These are phyloP conservation scores for Sthenelais limicola DNA, from an alignment of 2,888 invertebrate species.

Conservation along the genomic window DNA sequence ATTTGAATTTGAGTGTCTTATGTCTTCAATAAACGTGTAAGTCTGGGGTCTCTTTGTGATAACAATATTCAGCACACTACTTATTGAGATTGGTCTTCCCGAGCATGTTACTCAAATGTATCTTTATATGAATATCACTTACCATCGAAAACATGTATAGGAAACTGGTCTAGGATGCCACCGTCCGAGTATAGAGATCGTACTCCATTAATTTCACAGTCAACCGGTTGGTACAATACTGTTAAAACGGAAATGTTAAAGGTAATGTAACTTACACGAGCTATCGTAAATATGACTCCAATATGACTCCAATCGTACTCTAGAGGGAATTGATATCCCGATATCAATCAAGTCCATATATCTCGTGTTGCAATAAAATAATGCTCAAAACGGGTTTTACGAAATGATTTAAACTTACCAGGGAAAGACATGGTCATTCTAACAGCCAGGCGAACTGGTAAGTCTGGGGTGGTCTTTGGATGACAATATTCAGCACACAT, in stretches of 20 bases:
- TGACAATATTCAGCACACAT: slow-evolving; percentile 54
- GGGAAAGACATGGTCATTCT: slow-evolving; percentile 56
- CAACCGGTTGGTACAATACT: slow-evolving; percentile 52
- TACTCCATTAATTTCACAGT: slow-evolving; percentile 47
- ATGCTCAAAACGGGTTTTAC: too few species aligned
- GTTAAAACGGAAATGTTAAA: slow-evolving; percentile 18
- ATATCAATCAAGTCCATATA: too few species aligned
- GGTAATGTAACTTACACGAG: slow-evolving; percentile 44
- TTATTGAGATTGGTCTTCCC: too few species aligned
- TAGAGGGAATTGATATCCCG: not conserved
- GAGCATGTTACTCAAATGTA: too few species aligned
- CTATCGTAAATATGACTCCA: too few species aligned
- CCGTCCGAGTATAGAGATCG: slow-evolving; percentile 52
- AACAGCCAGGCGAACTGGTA: slow-evolving; percentile 53
- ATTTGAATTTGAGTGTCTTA: too few species aligned
- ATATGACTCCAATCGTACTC: too few species aligned
- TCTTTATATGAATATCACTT: too few species aligned
- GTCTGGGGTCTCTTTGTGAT: too few species aligned
- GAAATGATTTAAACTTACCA: slow-evolving; percentile 42
- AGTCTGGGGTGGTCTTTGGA: slow-evolving; percentile 50
- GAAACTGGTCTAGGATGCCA: slow-evolving; percentile 54
- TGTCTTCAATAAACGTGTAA: too few species aligned
- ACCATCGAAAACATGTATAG: slow-evolving; percentile 54
- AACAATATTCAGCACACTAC: too few species aligned
- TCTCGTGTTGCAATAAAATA: too few species aligned